Conservation (phyloP, 37 sponge, comb jelly and placozoan genomes). For the Aplysina aerophoba region DNA sequence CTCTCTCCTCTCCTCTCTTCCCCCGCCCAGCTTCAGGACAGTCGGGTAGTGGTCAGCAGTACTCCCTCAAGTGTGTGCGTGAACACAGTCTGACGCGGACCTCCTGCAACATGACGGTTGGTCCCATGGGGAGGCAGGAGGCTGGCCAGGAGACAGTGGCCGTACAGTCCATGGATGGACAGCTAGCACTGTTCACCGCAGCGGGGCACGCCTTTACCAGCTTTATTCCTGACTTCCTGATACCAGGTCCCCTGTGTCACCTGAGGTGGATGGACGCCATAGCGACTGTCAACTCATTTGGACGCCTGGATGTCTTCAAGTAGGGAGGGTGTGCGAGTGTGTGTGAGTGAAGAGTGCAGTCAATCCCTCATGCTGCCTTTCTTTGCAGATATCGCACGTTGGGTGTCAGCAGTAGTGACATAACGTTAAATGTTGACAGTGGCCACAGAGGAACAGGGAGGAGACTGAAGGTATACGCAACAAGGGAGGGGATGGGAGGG, state of each 20-base stretch:
- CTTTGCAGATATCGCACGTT: slow-evolving; percentile 1
- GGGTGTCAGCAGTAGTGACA: neutral
- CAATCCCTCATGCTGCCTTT: neutral
- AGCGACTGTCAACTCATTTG: slow-evolving; percentile 67
- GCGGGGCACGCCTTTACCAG: slow-evolving; percentile 63
- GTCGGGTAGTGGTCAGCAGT: slow-evolving; percentile 32
- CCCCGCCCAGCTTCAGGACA: neutral
- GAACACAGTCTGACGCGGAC: slow-evolving; percentile 63
- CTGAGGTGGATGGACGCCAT: slow-evolving; percentile 65
- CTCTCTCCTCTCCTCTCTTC: no score
- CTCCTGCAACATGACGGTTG: slow-evolving; percentile 85
- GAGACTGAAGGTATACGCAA: no score
- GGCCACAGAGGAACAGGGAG: no score
- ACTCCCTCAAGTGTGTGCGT: slow-evolving; percentile 51
- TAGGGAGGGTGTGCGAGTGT: slow-evolving; percentile 7
- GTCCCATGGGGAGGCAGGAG: slow-evolving; percentile 64
- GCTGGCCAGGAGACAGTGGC: slow-evolving; percentile 67
- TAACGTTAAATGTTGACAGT: neutral
- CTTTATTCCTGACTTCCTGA: slow-evolving; percentile 85
- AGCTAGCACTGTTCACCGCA: slow-evolving; percentile 81
- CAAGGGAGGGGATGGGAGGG: no score
- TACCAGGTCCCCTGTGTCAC: slow-evolving; percentile 89
- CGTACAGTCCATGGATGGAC: slow-evolving; percentile 97
- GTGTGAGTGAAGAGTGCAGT: neutral
- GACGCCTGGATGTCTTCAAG: slow-evolving; percentile 65